Percentiles rank a stretch among this genome's conserved stretches.
Evolutionary conservation across 1,140 invertebrate species (phyloP).

Genomic region (Pseudachorutes palmiensis): DNA sequence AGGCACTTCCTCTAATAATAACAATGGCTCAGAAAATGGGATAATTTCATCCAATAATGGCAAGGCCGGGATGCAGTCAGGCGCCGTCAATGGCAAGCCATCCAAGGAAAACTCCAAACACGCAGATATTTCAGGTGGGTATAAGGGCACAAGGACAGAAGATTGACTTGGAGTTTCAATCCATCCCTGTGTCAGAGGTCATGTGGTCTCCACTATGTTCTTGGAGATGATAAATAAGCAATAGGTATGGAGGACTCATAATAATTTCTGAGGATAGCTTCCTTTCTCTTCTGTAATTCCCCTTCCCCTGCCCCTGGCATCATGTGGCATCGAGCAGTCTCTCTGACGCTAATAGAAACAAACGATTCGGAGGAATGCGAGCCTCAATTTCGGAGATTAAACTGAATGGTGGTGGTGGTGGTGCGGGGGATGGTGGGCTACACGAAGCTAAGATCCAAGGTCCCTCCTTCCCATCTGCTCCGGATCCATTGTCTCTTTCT

Average conservation of each 20-base stretch:
- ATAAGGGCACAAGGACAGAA: too few relatives aligned
- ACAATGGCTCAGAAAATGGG: constrained; percentile 33
- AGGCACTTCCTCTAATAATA: constrained; percentile 28
- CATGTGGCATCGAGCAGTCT: constrained; percentile 38
- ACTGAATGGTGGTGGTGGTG: constrained; percentile 11
- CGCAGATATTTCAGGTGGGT: constrained; percentile 33
- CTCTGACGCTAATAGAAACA: constrained; percentile 39
- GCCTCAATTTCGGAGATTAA: constrained; percentile 40
- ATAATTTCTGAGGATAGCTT: constrained; percentile 34
- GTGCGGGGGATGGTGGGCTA: too few relatives aligned
- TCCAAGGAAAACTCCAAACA: constrained; percentile 34
- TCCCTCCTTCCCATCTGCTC: constrained; percentile 2
- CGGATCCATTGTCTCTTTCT: background rate
- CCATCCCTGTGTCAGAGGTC: too few relatives aligned
- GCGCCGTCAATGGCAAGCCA: constrained; percentile 34
- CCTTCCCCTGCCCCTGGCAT: constrained; percentile 27
- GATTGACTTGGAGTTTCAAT: too few relatives aligned
- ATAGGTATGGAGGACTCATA: constrained; percentile 27
- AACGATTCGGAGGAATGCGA: constrained; percentile 38
- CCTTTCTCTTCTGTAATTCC: constrained; percentile 28
- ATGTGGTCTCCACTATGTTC: too few relatives aligned
- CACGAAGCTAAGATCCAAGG: too few relatives aligned
- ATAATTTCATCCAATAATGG: constrained; percentile 30
- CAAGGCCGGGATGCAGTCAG: constrained; percentile 26
- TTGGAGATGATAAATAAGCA: constrained; percentile 35